A percentile compares a stretch with the other conserved stretches of the same genome.
Conservation (phyloP, 2,888 invertebrate genomes). For the Acleris sparsana region DNA sequence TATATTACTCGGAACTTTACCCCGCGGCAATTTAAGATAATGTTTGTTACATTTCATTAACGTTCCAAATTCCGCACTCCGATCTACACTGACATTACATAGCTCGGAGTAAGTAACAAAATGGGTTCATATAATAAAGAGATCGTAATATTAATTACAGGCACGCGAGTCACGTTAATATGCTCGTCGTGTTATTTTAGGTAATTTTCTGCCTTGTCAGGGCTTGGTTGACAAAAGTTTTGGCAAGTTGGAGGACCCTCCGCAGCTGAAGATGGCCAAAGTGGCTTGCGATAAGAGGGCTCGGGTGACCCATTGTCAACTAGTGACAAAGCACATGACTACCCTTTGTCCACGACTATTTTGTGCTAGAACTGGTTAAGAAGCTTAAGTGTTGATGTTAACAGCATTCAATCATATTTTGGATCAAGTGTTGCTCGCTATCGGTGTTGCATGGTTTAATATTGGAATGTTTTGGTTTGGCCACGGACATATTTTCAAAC, state of each 20-base stretch:
- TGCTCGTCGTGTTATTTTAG: slow-evolving; percentile 40
- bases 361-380: slow-evolving; percentile 18
- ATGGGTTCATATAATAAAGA: slow-evolving; percentile 32
- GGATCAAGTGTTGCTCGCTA: neutral
- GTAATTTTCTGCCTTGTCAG: slow-evolving; percentile 41
- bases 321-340: slow-evolving; percentile 42
- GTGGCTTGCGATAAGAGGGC: slow-evolving; percentile 49
- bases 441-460: too few relatives aligned
- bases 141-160: slow-evolving; percentile 23
- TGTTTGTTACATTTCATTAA: slow-evolving; percentile 29
- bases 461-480: too few relatives aligned
- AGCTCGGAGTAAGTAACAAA: slow-evolving; percentile 20
- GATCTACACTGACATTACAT: slow-evolving; percentile 26
- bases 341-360: slow-evolving; percentile 44
- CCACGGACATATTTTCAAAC: too few relatives aligned
- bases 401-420: slow-evolving; percentile 8
- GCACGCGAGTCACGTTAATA: slow-evolving; percentile 25
- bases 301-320: slow-evolving; percentile 42
- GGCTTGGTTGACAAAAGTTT: slow-evolving; percentile 50
- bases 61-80: slow-evolving; percentile 9
- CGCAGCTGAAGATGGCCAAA: slow-evolving; percentile 47
- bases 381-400: slow-evolving; percentile 19
- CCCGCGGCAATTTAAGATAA: slow-evolving; percentile 19
- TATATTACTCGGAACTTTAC: slow-evolving; percentile 13
- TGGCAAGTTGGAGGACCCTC: slow-evolving; percentile 47